Evolutionary conservation across 2,113 vertebrate species (phyloP).

Genomic region (Motacilla alba): DNA sequence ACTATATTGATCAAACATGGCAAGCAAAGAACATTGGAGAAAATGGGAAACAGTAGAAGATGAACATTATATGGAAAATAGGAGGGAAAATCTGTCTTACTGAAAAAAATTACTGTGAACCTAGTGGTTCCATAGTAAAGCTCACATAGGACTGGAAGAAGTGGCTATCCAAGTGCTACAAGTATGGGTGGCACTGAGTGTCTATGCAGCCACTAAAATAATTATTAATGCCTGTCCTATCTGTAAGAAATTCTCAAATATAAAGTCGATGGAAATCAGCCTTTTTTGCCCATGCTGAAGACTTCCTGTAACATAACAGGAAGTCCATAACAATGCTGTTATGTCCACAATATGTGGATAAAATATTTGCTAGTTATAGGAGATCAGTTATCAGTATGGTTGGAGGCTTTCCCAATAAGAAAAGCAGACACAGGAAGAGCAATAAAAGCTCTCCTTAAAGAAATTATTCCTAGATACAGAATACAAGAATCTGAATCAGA

Average conservation of each 20-base stretch:
- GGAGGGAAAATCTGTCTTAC: background rate
- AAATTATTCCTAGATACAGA: background rate
- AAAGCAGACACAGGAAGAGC: background rate
- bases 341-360: background rate
- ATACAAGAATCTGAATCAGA: background rate
- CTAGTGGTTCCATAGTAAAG: background rate
- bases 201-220: background rate
- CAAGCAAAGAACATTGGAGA: background rate
- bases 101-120: background rate
- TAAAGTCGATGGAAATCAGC: background rate
- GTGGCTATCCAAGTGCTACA: background rate
- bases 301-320: background rate
- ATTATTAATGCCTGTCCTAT: background rate
- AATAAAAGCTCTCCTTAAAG: background rate
- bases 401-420: background rate
- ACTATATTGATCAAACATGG: fast-evolving
- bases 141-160: background rate
- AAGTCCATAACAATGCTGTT: background rate
- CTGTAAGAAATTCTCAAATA: background rate
- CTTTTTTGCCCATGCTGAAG: background rate
- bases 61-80: background rate
- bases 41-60: background rate
- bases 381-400: background rate
- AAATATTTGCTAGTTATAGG: background rate
- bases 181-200: fast-evolving